Percentiles rank a stretch among this genome's conserved stretches.
Evolutionary conservation across 2,113 vertebrate genomes (phyloP).

Genomic region (Malurus elegans): DNA sequence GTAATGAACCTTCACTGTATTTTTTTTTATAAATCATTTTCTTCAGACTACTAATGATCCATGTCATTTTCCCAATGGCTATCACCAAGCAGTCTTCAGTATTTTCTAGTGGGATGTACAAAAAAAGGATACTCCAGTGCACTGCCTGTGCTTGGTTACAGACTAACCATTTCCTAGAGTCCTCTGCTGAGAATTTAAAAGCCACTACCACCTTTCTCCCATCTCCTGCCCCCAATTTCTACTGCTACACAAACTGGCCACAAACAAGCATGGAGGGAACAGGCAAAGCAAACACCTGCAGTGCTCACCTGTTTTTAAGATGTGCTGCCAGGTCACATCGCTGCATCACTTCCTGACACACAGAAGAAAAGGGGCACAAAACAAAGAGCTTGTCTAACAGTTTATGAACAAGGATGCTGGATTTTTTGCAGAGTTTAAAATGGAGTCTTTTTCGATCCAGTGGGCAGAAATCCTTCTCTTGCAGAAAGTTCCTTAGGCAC

Average conservation of each 20-base stretch:
- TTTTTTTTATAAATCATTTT: not conserved
- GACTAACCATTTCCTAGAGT: not conserved
- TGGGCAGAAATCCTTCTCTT: constrained; percentile 96
- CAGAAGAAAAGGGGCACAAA: constrained; percentile 86
- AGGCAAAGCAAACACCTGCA: not conserved
- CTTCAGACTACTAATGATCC: not conserved
- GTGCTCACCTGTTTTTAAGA: constrained; percentile 91
- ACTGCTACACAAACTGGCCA: not conserved
- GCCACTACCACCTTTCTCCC: not conserved
- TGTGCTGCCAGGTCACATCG: constrained; percentile 94
- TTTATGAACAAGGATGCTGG: constrained; percentile 97
- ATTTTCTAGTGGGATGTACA: not conserved
- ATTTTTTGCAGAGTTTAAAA: constrained; percentile 92
- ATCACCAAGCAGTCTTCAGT: not conserved
- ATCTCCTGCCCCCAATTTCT: not conserved
- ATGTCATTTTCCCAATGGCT: rapidly evolving
- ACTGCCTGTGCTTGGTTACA: not conserved
- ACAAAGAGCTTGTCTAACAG: constrained; percentile 93
- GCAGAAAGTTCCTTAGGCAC: constrained; percentile 95
- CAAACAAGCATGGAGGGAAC: not conserved
- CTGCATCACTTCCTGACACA: constrained; percentile 92
- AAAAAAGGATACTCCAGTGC: not conserved
- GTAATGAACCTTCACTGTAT: not conserved
- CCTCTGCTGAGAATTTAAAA: not conserved
- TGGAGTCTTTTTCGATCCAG: constrained; percentile 92